A percentile compares a stretch with the other conserved stretches of the same genome.
These are phyloP conservation scores for Blennius ocellaris DNA, from an alignment of 2,113 vertebrate species.

Conservation along the genomic window DNA sequence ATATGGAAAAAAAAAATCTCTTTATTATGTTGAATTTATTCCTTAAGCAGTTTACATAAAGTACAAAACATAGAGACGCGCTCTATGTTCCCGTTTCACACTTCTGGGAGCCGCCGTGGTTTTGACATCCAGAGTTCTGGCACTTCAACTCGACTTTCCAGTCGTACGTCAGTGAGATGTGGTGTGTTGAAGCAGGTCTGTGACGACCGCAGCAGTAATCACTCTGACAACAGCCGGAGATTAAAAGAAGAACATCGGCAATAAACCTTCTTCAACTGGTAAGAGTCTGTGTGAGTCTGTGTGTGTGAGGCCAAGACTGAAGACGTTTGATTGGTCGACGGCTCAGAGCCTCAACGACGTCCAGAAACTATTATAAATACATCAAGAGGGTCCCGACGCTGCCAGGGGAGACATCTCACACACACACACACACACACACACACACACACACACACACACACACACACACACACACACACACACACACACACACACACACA, in stretches of 20 bases:
- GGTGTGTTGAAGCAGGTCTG: not conserved
- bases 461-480: no score
- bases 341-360: not conserved
- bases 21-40: no score
- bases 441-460: no score
- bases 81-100: not conserved
- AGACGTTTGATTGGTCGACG: conserved; percentile 2
- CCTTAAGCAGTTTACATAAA: not conserved
- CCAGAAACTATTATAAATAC: conserved; percentile 4
- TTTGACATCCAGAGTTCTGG: not conserved
- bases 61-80: conserved; percentile 23
- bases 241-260: not conserved
- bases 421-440: no score
- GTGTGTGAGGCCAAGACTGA: not conserved
- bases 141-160: conserved; percentile 9
- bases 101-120: not conserved
- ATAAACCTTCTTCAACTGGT: not conserved
- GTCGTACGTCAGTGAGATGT: not conserved
- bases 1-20: no score
- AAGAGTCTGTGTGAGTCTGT: no score
- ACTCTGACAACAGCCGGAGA: not conserved
- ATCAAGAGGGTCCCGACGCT: no score
- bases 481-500: not conserved
- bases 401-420: not conserved
- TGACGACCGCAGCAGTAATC: conserved; percentile 11